A percentile compares a stretch with the other conserved stretches of the same genome.
Conservation (phyloP, 2,113 vertebrate genomes). For the Aegithalos caudatus region DNA sequence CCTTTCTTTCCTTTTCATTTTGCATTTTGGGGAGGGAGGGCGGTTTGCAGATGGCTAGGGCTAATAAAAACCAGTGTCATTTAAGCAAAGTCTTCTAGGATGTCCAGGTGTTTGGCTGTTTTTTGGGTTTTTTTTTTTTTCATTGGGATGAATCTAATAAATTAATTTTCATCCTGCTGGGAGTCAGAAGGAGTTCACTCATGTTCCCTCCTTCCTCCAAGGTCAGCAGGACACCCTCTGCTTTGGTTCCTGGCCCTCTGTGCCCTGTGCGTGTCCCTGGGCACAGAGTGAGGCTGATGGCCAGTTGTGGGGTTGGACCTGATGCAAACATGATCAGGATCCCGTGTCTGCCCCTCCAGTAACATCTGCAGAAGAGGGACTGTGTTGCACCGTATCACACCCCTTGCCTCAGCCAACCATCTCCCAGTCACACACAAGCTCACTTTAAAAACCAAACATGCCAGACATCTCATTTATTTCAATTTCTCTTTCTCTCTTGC, state of each 20-base stretch:
- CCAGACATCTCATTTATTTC: background rate
- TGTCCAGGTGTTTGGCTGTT: background rate
- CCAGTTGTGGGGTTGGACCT: accelerated
- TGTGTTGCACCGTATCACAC: background rate
- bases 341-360: background rate
- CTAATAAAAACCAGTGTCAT: background rate
- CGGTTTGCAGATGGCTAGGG: background rate
- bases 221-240: background rate
- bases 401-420: background rate
- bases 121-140: background rate
- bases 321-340: background rate
- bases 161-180: background rate
- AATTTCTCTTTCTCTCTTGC: background rate
- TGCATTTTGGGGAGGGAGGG: background rate
- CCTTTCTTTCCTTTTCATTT: background rate
- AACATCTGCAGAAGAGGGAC: background rate
- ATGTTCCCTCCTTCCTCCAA: background rate
- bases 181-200: background rate
- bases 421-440: background rate
- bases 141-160: background rate
- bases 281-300: background rate
- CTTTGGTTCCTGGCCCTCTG: background rate
- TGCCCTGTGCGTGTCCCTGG: background rate
- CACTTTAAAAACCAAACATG: background rate
- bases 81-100: background rate